phyloP scores from a whole-genome alignment of 1,140 invertebrate genomes.

The Xylocopa sonorina region DNA sequence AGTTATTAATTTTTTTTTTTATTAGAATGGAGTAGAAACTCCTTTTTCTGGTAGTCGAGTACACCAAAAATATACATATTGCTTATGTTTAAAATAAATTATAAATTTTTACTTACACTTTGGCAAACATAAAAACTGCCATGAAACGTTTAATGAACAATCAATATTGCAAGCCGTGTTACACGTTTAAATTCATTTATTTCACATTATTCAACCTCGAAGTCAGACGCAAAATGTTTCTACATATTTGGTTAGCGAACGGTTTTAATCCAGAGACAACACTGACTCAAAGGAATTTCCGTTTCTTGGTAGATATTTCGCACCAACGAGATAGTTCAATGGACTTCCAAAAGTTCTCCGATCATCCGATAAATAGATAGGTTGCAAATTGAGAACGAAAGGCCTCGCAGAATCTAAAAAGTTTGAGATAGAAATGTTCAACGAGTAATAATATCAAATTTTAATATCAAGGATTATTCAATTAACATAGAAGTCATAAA shows the following conservation, averaged over 20 bases:
- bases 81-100: conserved; percentile 17
- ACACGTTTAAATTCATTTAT: neutral
- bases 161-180: neutral
- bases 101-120: neutral
- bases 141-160: neutral
- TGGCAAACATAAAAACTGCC: neutral
- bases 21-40: too few species aligned
- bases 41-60: too few species aligned
- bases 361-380: conserved; percentile 82
- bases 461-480: neutral
- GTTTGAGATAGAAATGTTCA: neutral
- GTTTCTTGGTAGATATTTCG: conserved; percentile 82
- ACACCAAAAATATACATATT: neutral
- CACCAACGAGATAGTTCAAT: conserved; percentile 88
- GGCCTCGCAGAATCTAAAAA: conserved; percentile 67
- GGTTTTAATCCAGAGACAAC: conserved; percentile 86
- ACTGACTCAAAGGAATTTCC: conserved; percentile 86
- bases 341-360: conserved; percentile 86
- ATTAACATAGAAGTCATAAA: too few species aligned
- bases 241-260: neutral
- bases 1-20: too few species aligned
- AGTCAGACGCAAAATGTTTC: neutral
- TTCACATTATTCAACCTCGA: neutral
- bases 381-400: conserved; percentile 71
- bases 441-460: neutral